Evolutionary conservation across 2,888 invertebrate genomes (phyloP).

Genomic region (Drosophila pseudotakahashii): DNA sequence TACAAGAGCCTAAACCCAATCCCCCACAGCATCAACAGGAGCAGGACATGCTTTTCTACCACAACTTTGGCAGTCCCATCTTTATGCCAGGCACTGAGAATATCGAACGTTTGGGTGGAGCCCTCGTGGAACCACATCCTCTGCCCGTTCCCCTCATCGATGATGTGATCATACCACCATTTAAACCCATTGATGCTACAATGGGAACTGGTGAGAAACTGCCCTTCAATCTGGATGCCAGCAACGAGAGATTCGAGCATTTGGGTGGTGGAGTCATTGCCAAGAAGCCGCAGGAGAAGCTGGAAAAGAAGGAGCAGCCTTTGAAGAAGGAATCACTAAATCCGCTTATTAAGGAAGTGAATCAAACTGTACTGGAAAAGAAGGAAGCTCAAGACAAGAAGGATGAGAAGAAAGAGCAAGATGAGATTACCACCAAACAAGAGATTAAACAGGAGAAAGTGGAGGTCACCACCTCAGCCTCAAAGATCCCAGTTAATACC

Average conservation of each 20-base stretch:
- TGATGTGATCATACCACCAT: slow-evolving; percentile 82
- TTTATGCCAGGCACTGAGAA: slow-evolving; percentile 87
- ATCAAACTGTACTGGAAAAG: slow-evolving; percentile 53
- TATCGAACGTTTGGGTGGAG: slow-evolving; percentile 87
- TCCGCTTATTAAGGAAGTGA: slow-evolving; percentile 36
- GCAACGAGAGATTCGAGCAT: slow-evolving; percentile 82
- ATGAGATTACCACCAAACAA: slow-evolving; percentile 13
- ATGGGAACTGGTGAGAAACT: slow-evolving; percentile 69
- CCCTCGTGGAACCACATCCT: slow-evolving; percentile 88
- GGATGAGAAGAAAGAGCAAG: slow-evolving; percentile 7
- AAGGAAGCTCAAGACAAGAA: slow-evolving; percentile 52
- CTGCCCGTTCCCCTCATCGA: slow-evolving; percentile 87
- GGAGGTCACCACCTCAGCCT: slow-evolving; percentile 40
- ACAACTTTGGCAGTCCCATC: slow-evolving; percentile 89
- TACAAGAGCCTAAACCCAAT: slow-evolving; percentile 73
- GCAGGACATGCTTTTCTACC: slow-evolving; percentile 85
- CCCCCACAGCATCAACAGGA: slow-evolving; percentile 61
- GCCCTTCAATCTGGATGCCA: slow-evolving; percentile 74
- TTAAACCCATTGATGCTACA: slow-evolving; percentile 80
- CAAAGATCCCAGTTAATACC: slow-evolving; percentile 11
- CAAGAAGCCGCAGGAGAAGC: slow-evolving; percentile 78
- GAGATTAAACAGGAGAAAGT: slow-evolving; percentile 15
- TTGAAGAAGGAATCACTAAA: slow-evolving; percentile 4
- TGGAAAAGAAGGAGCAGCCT: slow-evolving; percentile 21
- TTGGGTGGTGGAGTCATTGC: slow-evolving; percentile 84